Base-by-base conservation (phyloP, 2,113 vertebrate genomes). In the Chloebia gouldiae region DNA sequence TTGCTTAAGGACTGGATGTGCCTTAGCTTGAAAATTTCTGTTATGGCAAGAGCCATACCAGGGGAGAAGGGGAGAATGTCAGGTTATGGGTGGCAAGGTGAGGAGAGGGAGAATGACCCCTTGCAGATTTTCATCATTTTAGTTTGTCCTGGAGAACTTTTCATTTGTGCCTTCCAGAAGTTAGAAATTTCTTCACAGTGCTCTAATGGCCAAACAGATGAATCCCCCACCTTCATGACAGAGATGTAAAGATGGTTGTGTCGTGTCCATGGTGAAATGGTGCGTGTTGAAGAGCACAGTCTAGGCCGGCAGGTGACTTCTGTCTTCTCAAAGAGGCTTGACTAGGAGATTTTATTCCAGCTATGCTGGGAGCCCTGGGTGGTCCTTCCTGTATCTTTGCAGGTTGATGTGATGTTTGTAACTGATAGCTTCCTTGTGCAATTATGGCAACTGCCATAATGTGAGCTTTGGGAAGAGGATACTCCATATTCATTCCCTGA, bases 251-350 rank as follows among this genome's bases (percentile, higher is more conserved):
- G 19, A n/a, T 1, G 28, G 11, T 30, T 27, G 4, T n/a, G 47
- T n/a, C 23, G 42, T n/a, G 11, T 42, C 37, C 2, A 4, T 22
- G 37, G 18, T 51, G 75, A 16, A 45, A 40, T 27, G 45, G 10
- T 44, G 11, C 0, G 0, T 44, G 31, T 28, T 64, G 31, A 44
- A 28, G 37, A 25, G 24, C 8, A 6, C 13, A 7, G 19, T 42
- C 31, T n/a, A 51, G 23, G 11, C 14, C 14, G 15, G 18, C n/a
- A 13, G 6, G 14, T 30, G 20, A 30, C 4, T 51, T 42, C 20
- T 16, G 6, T 51, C 16, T 70, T 71, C 25, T 19, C 20, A 30
- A 31, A 25, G 37, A 51, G 25, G 2, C 25, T 35, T 50, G 31
- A 9, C 13, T 42, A 2, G 6, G 16, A 6, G 45, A 35, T 20